Base-by-base conservation (phyloP, 2,113 vertebrate species). In the Corythornis cristatus region DNA sequence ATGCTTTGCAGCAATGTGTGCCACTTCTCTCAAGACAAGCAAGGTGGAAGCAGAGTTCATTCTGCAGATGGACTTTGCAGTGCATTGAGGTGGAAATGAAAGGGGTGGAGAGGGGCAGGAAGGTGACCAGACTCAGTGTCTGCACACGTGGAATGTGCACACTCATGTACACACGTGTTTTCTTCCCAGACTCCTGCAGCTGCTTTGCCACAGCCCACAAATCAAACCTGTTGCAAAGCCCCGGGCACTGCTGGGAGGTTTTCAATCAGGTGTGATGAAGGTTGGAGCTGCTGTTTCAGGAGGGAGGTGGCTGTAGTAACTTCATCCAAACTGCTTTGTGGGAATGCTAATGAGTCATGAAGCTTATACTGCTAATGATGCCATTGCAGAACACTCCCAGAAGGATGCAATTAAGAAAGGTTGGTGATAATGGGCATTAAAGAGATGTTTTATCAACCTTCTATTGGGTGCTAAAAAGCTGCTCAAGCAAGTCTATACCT, bases 81-180 rank as follows among this genome's bases (percentile, higher is more conserved):
- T 12, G 45, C 15, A 46, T 8, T 9, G 51, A 40, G 17, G 26
- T 37, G 31, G 46, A 56, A 56, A 15, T 4, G 26, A 51, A n/a
- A 45, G 35, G 22, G 14, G 1, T 51, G 22, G 19, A 37, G 37
- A 37, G 37, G 45, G 28, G 29, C 20, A 68, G 42, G 12, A 46
- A 45, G 58, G 45, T 66, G 64, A 20, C 16, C 35, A 50, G 28
- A 7, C 25, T 53, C n/a, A 2, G 20, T 6, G 19, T 19, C 65
- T 74, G 58, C 48, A 48, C 64, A 0, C 4, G 19, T 21, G 13
- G 23, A 51, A 51, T 1, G 5, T 13, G 22, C 35, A 15, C 56
- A 26, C 58, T 29, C 12, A 2, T 6, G 8, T 11, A 40, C 22
- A 14, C 15, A 26, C 0, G 0, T 1, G 1, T 12, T 35, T 37